phyloP scores from a whole-genome alignment of 2,113 vertebrate genomes.

The Heterocephalus glaber region DNA sequence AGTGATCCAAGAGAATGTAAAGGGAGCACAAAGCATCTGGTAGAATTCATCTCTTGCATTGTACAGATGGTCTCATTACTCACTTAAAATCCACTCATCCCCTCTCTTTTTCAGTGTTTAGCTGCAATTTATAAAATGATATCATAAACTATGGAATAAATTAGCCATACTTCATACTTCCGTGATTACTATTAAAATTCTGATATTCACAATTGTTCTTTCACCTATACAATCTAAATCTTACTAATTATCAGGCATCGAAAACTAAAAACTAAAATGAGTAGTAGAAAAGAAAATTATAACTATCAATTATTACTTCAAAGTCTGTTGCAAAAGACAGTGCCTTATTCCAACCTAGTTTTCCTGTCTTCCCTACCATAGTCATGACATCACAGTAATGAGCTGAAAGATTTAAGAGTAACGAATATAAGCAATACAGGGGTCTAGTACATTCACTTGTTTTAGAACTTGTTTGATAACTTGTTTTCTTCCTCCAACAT shows the following conservation, averaged over 20 bases:
- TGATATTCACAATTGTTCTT: neutral
- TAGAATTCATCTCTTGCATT: neutral
- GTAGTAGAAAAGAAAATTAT: neutral
- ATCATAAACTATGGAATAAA: neutral
- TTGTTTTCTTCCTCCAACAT: neutral
- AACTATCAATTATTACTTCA: neutral
- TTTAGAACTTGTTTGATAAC: neutral
- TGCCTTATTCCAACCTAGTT: neutral
- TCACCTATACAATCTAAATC: neutral
- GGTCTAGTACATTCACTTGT: neutral
- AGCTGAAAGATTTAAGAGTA: neutral
- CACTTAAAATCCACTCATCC: neutral
- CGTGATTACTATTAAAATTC: neutral
- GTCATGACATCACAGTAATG: neutral
- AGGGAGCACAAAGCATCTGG: neutral
- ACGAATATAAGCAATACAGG: neutral
- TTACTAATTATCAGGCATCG: neutral
- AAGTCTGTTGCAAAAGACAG: neutral
- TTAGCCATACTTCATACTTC: neutral
- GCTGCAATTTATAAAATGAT: neutral
- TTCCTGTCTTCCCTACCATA: neutral
- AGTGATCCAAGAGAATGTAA: neutral
- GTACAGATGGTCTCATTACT: neutral
- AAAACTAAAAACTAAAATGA: neutral
- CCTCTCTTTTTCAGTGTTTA: neutral